Evolutionary conservation across 2,888 invertebrate genomes (phyloP), one percentile per base, ranked within the genome.

Genomic region (Oscheius onirici): DNA sequence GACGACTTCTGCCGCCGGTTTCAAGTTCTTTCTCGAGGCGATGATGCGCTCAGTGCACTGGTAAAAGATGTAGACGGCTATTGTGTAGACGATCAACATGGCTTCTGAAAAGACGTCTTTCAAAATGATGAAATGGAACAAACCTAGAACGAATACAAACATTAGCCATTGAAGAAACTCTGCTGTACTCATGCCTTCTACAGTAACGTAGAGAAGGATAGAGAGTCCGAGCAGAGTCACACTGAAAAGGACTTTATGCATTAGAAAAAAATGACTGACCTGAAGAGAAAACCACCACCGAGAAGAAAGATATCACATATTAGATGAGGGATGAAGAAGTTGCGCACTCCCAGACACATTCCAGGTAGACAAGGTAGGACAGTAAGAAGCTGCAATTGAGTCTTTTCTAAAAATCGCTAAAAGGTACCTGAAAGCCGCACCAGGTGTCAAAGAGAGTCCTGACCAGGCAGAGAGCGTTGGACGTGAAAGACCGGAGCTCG

Each of bases 371-470:
- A 77, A 11, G 77, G 77, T 3, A 79, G 54, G 0, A 73, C 44
- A 22, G 75, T 75, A 44, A 79, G 24, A 15, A 49, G 11, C 5
- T 15, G 57, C 22, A 20, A 13, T 0, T 34, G 70, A 55, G n/a
- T n/a, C n/a, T n/a, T n/a, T n/a, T n/a, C n/a, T n/a, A n/a, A n/a
- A n/a, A n/a, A n/a, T n/a, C n/a, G n/a, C n/a, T n/a, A n/a, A n/a
- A n/a, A n/a, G n/a, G 34, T n/a, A 75, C 74, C 74, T 75, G 70
- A 43, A 73, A 71, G 28, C 72, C 70, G 43, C 75, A 77, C 79
- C 79, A 79, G 2, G 75, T 67, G 65, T 79, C 77, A 68, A 79
- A 79, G 6, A 76, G 69, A 67, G 75, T 74, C 20, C 79, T 54
- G 1, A 75, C 71, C 11, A 79, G 55, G 24, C 79, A 79, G 1